These are phyloP conservation scores for Pyrocoelia pectoralis DNA, from an alignment of 2,888 invertebrate species.

Conservation along the genomic window DNA sequence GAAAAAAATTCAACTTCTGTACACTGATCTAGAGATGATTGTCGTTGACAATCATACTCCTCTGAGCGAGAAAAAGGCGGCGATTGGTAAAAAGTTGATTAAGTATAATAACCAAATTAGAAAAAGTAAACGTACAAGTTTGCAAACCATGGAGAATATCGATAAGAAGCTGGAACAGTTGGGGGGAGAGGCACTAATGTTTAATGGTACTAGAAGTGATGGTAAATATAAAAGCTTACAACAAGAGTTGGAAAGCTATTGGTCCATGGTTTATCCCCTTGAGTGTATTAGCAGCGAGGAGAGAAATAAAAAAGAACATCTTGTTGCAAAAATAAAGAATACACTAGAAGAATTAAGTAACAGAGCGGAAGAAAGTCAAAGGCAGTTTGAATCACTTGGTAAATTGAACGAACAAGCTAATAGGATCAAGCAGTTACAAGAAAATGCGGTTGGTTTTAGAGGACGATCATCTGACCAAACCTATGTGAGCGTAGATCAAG, in stretches of 20 bases:
- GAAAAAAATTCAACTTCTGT: constrained; percentile 41
- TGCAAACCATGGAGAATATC: constrained; percentile 10
- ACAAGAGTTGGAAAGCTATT: constrained; percentile 35
- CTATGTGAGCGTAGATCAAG: constrained; percentile 35
- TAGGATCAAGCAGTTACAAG: constrained; percentile 29
- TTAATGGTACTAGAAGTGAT: constrained; percentile 36
- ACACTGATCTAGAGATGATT: constrained; percentile 41
- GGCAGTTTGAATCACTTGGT: constrained; percentile 26
- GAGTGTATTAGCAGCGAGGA: constrained; percentile 27
- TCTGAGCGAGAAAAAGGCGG: constrained; percentile 30
- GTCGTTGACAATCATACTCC: constrained; percentile 31
- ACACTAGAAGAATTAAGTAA: constrained; percentile 33
- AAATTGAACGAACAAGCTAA: constrained; percentile 33
- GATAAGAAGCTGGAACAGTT: constrained; percentile 31
- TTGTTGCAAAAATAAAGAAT: constrained; percentile 35
- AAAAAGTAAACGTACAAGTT: constrained; percentile 8
- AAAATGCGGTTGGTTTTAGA: constrained; percentile 23
- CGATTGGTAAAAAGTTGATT: constrained; percentile 36
- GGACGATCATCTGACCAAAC: constrained; percentile 23
- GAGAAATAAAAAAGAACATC: constrained; percentile 20
- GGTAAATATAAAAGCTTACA: constrained; percentile 35
- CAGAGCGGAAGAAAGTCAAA: constrained; percentile 36
- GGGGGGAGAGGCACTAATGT: constrained; percentile 34
- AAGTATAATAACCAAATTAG: constrained; percentile 38
- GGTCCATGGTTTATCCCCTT: constrained; percentile 31